Percentiles rank a stretch among this genome's conserved stretches.
phyloP scores from a whole-genome alignment of 2,888 invertebrate genomes.

The Platycnemis pennipes region DNA sequence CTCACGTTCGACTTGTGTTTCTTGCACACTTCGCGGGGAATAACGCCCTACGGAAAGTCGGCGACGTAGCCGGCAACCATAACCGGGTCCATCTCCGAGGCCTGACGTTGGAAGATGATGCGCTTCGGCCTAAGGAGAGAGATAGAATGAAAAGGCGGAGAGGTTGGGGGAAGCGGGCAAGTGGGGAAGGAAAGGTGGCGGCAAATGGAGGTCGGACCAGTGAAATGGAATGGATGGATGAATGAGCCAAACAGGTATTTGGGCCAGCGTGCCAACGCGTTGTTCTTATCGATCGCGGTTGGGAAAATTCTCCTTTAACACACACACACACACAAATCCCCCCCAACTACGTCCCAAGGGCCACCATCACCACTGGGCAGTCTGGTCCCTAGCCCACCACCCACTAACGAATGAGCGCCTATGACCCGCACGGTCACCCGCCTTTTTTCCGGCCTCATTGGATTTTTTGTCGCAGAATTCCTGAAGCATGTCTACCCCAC shows the following conservation, averaged over 20 bases:
- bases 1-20: too few species aligned
- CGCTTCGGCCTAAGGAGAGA: background rate
- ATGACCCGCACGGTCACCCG: background rate
- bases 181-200: background rate
- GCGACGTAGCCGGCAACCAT: too few species aligned
- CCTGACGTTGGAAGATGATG: background rate
- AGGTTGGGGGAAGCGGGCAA: background rate
- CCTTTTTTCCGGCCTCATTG: background rate
- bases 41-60: too few species aligned
- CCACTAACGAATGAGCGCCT: background rate
- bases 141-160: background rate
- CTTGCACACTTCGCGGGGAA: too few species aligned
- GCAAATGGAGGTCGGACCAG: constrained; percentile 36
- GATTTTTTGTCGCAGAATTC: background rate
- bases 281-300: background rate
- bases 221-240: constrained; percentile 38
- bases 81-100: background rate
- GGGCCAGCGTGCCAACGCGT: constrained; percentile 51
- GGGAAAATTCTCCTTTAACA: constrained; percentile 16
- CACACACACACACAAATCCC: background rate
- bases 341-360: background rate
- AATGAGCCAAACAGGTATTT: constrained; percentile 50
- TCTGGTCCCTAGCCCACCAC: background rate
- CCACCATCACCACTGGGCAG: background rate
- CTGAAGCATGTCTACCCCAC: too few species aligned